Evolutionary conservation across 2,888 invertebrate species (phyloP).

Genomic region (Acanthosepion pharaonis): DNA sequence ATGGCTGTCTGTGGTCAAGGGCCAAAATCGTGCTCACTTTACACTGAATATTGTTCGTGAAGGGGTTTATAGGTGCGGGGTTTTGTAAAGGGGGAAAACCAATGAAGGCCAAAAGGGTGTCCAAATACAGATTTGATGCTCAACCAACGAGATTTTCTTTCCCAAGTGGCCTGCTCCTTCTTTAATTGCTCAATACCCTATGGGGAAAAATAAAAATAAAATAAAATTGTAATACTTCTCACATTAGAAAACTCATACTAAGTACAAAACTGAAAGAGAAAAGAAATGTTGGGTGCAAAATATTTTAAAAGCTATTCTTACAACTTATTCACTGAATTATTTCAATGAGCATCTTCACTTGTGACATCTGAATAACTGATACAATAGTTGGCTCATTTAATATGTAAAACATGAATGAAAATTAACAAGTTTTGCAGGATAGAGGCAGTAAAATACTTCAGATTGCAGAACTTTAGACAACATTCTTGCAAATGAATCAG

Average conservation of each 20-base stretch:
- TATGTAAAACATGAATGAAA: too few species aligned
- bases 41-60: conserved; percentile 42
- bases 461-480: too few species aligned
- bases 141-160: conserved; percentile 92
- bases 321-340: too few species aligned
- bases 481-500: not conserved
- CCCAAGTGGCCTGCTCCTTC: conserved; percentile 95
- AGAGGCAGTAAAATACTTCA: too few species aligned
- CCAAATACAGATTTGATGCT: conserved; percentile 98
- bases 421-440: too few species aligned
- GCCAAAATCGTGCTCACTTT: not conserved
- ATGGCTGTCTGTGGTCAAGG: not conserved
- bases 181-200: conserved; percentile 97
- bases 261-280: too few species aligned
- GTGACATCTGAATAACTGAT: too few species aligned
- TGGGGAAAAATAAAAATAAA: conserved; percentile 55
- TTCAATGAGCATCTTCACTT: too few species aligned
- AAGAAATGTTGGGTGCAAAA: too few species aligned
- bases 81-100: conserved; percentile 91
- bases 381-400: too few species aligned
- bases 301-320: too few species aligned
- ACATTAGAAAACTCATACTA: too few species aligned
- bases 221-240: not conserved
- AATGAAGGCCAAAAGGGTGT: conserved; percentile 88
- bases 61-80: conserved; percentile 52